These are phyloP conservation scores for Otis tarda DNA, from an alignment of 2,113 vertebrate genomes.

Conservation along the genomic window DNA sequence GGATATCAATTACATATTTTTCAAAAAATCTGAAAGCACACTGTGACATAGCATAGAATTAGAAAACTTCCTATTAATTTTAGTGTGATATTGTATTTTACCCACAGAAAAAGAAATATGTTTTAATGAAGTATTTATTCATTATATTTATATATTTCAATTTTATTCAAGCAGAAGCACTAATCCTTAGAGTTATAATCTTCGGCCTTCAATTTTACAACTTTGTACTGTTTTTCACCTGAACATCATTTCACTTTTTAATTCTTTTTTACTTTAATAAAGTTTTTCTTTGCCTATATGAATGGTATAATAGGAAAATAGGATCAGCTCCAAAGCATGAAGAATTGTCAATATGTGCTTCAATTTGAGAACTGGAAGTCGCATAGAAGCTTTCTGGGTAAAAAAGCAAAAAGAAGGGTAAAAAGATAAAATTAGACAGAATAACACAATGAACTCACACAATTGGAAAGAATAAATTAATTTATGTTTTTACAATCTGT, in stretches of 20 bases:
- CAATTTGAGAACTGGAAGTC: neutral
- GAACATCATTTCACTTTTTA: neutral
- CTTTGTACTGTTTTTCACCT: neutral
- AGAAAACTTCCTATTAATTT: neutral
- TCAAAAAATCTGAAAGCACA: neutral
- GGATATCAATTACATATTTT: neutral
- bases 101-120: neutral
- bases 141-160: neutral
- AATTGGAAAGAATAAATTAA: neutral
- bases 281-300: neutral
- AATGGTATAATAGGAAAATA: neutral
- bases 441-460: neutral
- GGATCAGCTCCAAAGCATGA: neutral
- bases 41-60: neutral
- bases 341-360: neutral
- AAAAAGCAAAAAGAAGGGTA: too few relatives aligned
- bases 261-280: neutral
- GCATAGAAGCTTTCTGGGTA: neutral
- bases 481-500: neutral
- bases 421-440: neutral
- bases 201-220: neutral
- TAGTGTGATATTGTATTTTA: neutral
- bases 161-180: neutral
- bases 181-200: neutral
- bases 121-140: neutral